phyloP scores from a whole-genome alignment of 2,888 invertebrate genomes.

The Hololepta plana region DNA sequence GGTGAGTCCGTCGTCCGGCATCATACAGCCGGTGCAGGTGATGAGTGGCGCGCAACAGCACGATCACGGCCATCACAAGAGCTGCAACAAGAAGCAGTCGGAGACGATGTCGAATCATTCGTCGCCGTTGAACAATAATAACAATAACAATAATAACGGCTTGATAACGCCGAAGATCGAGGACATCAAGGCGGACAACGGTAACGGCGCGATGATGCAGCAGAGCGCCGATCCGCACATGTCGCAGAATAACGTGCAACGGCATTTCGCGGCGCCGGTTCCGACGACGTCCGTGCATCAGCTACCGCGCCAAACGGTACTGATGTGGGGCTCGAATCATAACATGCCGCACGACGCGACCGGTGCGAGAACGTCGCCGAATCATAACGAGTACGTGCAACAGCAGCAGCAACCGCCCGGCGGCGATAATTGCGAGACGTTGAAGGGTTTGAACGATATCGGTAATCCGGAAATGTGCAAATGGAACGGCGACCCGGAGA shows the following conservation, averaged over 20 bases:
- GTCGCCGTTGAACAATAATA: conserved; percentile 29
- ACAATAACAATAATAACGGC: conserved; percentile 24
- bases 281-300: conserved; percentile 21
- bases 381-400: conserved; percentile 18
- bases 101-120: conserved; percentile 35
- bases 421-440: conserved; percentile 18
- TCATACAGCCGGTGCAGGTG: conserved; percentile 28
- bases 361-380: too few species aligned
- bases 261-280: conserved; percentile 25
- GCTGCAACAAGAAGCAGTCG: conserved; percentile 2
- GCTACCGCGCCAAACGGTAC: conserved; percentile 70
- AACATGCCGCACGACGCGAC: conserved; percentile 16
- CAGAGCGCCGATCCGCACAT: conserved; percentile 18
- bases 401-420: too few species aligned
- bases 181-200: conserved; percentile 33
- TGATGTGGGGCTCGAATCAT: conserved; percentile 67
- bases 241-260: too few species aligned
- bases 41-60: conserved; percentile 15
- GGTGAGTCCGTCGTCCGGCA: conserved; percentile 29
- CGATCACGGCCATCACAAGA: conserved; percentile 8
- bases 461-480: conserved; percentile 23
- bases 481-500: conserved; percentile 22
- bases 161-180: conserved; percentile 41
- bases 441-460: conserved; percentile 22
- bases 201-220: conserved; percentile 13